Evolutionary conservation across 2,797 vertebrate genomes (phyloP), one percentile per base, ranked within the genome.

Genomic region (Chelonia mydas): DNA sequence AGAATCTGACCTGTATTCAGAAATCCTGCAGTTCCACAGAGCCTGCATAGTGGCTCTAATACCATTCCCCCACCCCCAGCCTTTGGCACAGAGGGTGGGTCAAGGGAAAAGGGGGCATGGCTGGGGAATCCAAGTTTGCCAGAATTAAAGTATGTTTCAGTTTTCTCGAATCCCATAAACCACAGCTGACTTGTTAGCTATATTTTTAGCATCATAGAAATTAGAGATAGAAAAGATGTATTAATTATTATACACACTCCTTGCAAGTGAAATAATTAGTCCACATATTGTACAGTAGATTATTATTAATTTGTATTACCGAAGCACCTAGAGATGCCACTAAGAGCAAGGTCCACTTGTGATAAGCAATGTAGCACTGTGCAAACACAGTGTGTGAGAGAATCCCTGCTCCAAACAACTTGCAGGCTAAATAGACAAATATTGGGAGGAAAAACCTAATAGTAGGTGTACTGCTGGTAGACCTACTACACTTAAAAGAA

Each of bases 161-260:
- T 68, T 68, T 37, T 68, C 65, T 68, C 17, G 5, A 37, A 37
- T 68, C n/a, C n/a, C 19, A 68, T 80, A 59, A 93, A 89, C 84
- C 12, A 50, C 55, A 55, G n/a, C 16, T 68, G n/a, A 90, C 6
- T 1, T 55, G 1, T 83, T 41, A 55, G 17, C 78, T 5, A 86
- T 15, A 51, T 61, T 90, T 92, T 94, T 86, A 86, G 16, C 16
- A 49, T 65, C 31, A 83, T 65, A 53, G 49, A 23, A 87, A 65
- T 89, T 13, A 83, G 59, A 5, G 2, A 2, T 59, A 54, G 72
- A 15, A n/a, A 65, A 88, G 90, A 83, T 89, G 81, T 17, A n/a
- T 65, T 65, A n/a, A 27, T 83, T 93, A 83, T 74, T 83, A 21
- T 74, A 72, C 81, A 37, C 10, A 6, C 78, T 31, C 28, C 25